Percentiles rank a stretch among this genome's conserved stretches.
Conservation (phyloP, 2,888 invertebrate genomes). For the Thera obeliscata region DNA sequence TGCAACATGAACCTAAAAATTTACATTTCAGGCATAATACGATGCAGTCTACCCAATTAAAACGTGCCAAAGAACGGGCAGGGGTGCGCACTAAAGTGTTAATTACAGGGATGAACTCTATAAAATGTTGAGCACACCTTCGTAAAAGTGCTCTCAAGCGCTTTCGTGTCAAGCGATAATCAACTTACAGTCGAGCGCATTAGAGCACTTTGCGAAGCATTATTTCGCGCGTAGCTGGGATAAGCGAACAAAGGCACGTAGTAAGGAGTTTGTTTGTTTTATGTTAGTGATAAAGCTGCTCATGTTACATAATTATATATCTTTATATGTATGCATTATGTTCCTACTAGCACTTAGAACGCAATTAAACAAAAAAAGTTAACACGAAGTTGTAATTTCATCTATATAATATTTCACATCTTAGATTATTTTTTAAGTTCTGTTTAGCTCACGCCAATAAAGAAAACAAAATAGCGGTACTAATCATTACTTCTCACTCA, state of each 20-base stretch:
- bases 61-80: constrained; percentile 30
- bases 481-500: too few relatives aligned
- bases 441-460: too few relatives aligned
- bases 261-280: constrained; percentile 30
- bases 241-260: constrained; percentile 28
- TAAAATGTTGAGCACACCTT: constrained; percentile 38
- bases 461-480: too few relatives aligned
- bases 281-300: constrained; percentile 25
- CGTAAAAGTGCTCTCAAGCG: constrained; percentile 29
- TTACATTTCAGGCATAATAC: constrained; percentile 24
- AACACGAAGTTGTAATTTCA: too few relatives aligned
- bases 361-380: too few relatives aligned
- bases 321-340: constrained; percentile 9
- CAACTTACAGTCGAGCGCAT: constrained; percentile 25
- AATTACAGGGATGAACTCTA: constrained; percentile 39
- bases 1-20: constrained; percentile 22
- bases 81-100: constrained; percentile 35
- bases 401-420: too few relatives aligned
- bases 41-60: constrained; percentile 29
- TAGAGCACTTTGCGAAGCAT: constrained; percentile 20
- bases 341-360: too few relatives aligned
- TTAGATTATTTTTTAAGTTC: not conserved
- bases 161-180: constrained; percentile 26
- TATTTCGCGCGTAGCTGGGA: constrained; percentile 20
- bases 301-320: constrained; percentile 8